Base-by-base conservation (phyloP, 2,888 invertebrate species). In the Leucoptera coffeella region DNA sequence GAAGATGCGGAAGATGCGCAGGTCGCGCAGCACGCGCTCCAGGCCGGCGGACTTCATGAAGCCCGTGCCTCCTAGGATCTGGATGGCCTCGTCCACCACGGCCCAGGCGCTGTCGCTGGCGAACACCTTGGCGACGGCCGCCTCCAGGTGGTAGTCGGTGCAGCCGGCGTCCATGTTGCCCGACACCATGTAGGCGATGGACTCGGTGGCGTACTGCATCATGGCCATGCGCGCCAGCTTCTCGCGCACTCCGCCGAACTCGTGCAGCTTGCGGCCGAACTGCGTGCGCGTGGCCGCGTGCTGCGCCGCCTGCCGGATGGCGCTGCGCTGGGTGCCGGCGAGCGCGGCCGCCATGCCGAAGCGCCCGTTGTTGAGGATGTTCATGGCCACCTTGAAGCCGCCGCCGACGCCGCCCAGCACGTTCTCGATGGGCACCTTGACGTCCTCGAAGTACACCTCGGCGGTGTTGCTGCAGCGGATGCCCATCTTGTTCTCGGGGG, bases 401-500 rank as follows among this genome's bases (percentile, higher is more conserved):
- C 90, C 81, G 12, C 94, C 94, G 38, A 88, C 83, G 33, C 82
- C 81, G 36, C 94, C 95, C 15, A 97, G 73, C 32, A 96, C 80
- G 73, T 95, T 94, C 53, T 85, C 90, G 13, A 77, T 73, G 5
- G 95, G 95, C 32, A 96, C 74, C 55, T 84, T 86, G n/a, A 87
- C 87, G 65, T 95, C 88, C 50, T 96, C 95, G 54, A 85, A 95
- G 62, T 84, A 87, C 7, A 95, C 79, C 64, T 91, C 91, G 3
- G 91, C 78, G 6, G 97, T 99, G 60, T 96, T 97, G 29, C 95
- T 95, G 40, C 85, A 86, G 64, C 92, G 94, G 54, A 99, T 99
- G 34, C 99, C 99, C 96, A 99, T 96, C 73, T 99, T 99, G 61
- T 92, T 89, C 67, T 99, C 97, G 23, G 96, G 93, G 21, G 91